A percentile compares a stretch with the other conserved stretches of the same genome.
These are phyloP conservation scores for Palythoa heliodiscus DNA, from an alignment of 92 coral and sea anemone species.

Conservation along the genomic window DNA sequence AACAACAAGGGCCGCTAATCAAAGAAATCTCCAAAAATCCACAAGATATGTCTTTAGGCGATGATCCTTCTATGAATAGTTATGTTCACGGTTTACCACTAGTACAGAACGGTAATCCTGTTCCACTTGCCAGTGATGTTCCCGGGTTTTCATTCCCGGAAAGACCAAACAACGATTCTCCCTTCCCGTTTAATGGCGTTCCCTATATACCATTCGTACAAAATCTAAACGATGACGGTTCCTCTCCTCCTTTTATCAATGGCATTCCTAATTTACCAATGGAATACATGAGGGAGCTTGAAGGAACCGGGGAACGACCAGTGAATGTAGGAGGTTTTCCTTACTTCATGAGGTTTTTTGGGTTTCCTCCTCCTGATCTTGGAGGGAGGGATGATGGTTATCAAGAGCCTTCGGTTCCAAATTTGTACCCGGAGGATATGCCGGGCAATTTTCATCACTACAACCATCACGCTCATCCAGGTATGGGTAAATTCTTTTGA, in stretches of 20 bases:
- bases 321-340: background rate
- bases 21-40: slow-evolving; percentile 19
- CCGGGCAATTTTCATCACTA: slow-evolving; percentile 7
- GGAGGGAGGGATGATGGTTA: slow-evolving; percentile 9
- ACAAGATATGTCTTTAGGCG: slow-evolving; percentile 17
- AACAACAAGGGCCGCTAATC: background rate
- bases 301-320: background rate
- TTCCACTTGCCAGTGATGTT: background rate
- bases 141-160: background rate
- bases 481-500: background rate
- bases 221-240: background rate
- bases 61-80: background rate
- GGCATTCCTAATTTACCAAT: slow-evolving; percentile 2
- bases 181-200: background rate
- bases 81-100: background rate
- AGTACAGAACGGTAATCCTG: background rate
- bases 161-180: background rate
- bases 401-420: background rate
- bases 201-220: background rate
- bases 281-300: slow-evolving; percentile 3
- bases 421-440: slow-evolving; percentile 2
- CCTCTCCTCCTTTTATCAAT: background rate
- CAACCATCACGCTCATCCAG: slow-evolving; percentile 3
- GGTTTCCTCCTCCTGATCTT: slow-evolving; percentile 2
- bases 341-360: background rate